Base-by-base conservation (phyloP, 2,888 invertebrate genomes). In the Polydrusus tereticollis region DNA sequence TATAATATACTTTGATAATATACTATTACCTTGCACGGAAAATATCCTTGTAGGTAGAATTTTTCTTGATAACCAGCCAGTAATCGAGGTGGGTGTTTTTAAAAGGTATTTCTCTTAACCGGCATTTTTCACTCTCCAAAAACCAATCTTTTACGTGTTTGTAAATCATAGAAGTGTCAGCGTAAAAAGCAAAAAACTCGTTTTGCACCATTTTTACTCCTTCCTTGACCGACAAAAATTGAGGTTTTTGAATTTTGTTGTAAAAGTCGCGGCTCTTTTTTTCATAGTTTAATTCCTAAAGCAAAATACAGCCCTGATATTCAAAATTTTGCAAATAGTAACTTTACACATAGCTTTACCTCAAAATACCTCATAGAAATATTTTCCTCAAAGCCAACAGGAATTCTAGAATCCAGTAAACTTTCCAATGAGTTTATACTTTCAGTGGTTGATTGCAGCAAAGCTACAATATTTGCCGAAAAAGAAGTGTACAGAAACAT, bases 101-200 rank as follows among this genome's bases (percentile, higher is more conserved):
- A 77, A 87, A 89, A 75, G 87, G 86, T 0, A 90, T 88, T 80
- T 92, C 92, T 67, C 89, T 88, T 20, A 93, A 83, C 0, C 90
- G 90, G 80, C 93, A 93, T 81, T 93, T 93, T 82, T 93, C 90
- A 12, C 88, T 88, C 81, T 93, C 93, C 16, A 87, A 85, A 80
- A 90, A 93, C 64, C 88, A 90, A 81, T 91, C 90, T 16, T 89
- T 88, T 0, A 92, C 89, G 26, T 92, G 85, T 80, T 91, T 90
- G 81, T 92, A 92, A 0, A 90, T 90, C 0, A 89, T 88, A 0
- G 90, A 89, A 0, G 88, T 85, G 82, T 92, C 92, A 82, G 90
- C 90, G 80, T 92, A 90, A 77, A 92, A 92, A 1, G 90, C 91
- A 78, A 91, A 92, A 23, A 91, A 84, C 10, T 90, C 91, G 82